A percentile compares a stretch with the other conserved stretches of the same genome.
Conservation (phyloP, 2,888 invertebrate genomes). For the Melinopterus prodromus region DNA sequence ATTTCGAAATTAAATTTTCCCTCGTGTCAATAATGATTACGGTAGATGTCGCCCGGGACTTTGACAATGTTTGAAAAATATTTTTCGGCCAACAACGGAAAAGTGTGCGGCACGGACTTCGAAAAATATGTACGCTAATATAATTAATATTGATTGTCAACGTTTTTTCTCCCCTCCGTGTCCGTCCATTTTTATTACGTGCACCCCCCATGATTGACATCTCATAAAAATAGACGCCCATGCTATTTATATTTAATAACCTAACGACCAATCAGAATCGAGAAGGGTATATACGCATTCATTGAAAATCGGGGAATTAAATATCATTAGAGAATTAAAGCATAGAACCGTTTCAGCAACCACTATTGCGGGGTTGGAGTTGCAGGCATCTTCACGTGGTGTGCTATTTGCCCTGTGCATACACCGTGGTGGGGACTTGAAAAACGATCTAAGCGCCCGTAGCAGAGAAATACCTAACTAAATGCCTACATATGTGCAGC, state of each 20-base stretch:
- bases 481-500: no score
- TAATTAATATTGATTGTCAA: conserved; percentile 4
- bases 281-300: background rate
- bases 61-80: background rate
- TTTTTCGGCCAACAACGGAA: background rate
- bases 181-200: background rate
- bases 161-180: background rate
- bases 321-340: no score
- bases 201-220: background rate
- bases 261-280: background rate
- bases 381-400: no score
- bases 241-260: background rate
- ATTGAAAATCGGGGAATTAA: background rate
- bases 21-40: background rate
- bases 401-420: no score
- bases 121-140: background rate
- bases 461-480: no score
- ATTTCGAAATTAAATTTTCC: background rate
- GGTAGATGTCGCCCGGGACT: background rate
- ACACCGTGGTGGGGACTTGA: no score
- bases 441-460: no score
- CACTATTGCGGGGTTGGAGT: no score
- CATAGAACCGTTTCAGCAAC: no score
- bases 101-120: background rate
- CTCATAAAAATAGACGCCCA: background rate